Evolutionary conservation across 35 echinoderm and acorn worm genomes (phyloP), one percentile per base, ranked within the genome.

Genomic region (Anneissia japonica): DNA sequence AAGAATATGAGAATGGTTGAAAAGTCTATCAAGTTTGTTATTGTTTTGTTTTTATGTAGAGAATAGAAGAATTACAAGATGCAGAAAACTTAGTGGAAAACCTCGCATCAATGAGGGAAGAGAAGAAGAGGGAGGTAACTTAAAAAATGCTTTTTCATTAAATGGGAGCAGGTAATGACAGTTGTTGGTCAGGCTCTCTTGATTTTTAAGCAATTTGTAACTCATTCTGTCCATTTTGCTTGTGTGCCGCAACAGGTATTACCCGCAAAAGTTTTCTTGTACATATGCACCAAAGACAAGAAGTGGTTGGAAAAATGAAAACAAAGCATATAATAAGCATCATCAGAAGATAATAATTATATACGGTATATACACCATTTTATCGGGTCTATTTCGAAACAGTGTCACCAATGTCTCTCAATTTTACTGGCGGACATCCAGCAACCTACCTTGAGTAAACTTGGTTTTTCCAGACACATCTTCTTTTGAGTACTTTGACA

Each of bases 11-110:
- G n/a, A n/a, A n/a, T n/a, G n/a, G n/a, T n/a, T n/a, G n/a, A n/a
- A n/a, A n/a, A n/a, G n/a, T n/a, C n/a, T n/a, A n/a, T n/a, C n/a
- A n/a, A n/a, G n/a, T n/a, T n/a, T n/a, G n/a, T n/a, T n/a, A n/a
- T n/a, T n/a, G n/a, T 74, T 26, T 55, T 88, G 80, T 31, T 81
- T 30, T 72, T 32, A 77, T 34, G 56, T 31, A 94, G 95, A 81
- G 88, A 19, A 82, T 93, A 82, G 95, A 97, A 85, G 95, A 97
- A 75, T 64, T 97, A 45, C 91, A 90, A 35, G 87, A 97, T 30
- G 95, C 95, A 19, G 91, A 97, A 56, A 86, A 90, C 46, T 74
- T 97, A 16, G 85, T 97, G 37, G 85, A 97, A 64, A 93, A 97
- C 51, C 85, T 97, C 23, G 86, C 87, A 38, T 80, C 77, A 34